Evolutionary conservation across 1,140 invertebrate genomes (phyloP).

Genomic region (Leptinotarsa defecta): DNA sequence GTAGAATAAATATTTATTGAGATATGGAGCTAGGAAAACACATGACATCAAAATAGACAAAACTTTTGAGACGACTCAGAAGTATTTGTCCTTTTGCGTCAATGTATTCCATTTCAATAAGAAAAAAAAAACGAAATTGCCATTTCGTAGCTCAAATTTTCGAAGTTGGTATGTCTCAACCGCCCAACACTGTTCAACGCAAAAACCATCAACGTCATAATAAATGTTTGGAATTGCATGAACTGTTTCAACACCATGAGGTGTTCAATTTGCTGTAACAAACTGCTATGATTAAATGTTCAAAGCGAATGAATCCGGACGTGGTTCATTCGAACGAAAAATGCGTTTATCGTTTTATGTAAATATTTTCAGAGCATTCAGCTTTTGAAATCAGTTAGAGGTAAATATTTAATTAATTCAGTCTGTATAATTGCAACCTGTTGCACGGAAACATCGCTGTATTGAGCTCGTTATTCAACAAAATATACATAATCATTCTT

Average conservation of each 20-base stretch:
- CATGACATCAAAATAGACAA: too few relatives aligned
- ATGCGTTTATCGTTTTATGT: slow-evolving; percentile 3
- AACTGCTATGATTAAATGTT: background rate
- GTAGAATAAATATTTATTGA: too few relatives aligned
- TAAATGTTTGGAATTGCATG: background rate
- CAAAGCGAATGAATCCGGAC: background rate
- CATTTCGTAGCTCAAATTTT: too few relatives aligned
- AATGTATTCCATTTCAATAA: too few relatives aligned
- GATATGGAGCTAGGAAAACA: too few relatives aligned
- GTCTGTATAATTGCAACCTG: slow-evolving; percentile 5
- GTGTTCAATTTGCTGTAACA: background rate
- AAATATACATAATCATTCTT: too few relatives aligned
- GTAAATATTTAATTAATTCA: slow-evolving; percentile 9
- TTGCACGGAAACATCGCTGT: background rate
- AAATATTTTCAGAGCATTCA: slow-evolving; percentile 2
- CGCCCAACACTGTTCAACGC: too few relatives aligned
- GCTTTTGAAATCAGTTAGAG: background rate
- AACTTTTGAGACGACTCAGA: too few relatives aligned
- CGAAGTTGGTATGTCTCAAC: too few relatives aligned
- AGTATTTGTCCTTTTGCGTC: too few relatives aligned
- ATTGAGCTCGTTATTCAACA: background rate
- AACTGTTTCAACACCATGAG: background rate
- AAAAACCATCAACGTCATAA: background rate
- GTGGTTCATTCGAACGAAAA: background rate
- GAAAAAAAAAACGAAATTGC: too few relatives aligned